These are phyloP conservation scores for Brachionus plicatilis DNA, from an alignment of 1,140 invertebrate species.

Conservation along the genomic window DNA sequence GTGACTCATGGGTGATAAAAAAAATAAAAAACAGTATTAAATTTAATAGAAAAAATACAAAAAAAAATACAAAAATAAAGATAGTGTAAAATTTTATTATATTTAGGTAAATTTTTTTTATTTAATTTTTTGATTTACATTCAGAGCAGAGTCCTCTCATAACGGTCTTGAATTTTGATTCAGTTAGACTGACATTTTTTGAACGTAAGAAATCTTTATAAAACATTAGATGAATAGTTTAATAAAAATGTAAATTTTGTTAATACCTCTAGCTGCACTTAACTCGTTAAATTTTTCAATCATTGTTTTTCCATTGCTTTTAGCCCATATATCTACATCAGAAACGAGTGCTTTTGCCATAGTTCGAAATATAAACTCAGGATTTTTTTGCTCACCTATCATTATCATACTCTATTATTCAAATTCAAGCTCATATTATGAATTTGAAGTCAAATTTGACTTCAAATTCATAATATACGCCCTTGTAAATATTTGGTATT, in stretches of 20 bases:
- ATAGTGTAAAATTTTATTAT: neutral
- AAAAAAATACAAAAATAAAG: neutral
- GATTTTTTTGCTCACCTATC: too few relatives aligned
- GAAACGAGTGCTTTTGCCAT: too few relatives aligned
- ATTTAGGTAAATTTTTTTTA: neutral
- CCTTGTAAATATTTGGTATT: too few relatives aligned
- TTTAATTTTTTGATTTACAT: neutral
- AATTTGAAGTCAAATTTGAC: too few relatives aligned
- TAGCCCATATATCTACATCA: too few relatives aligned
- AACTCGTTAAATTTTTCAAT: neutral
- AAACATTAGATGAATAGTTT: neutral
- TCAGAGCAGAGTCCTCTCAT: neutral
- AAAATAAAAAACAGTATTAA: neutral
- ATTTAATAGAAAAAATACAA: neutral
- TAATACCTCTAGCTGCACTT: neutral
- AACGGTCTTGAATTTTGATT: neutral
- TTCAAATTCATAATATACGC: too few relatives aligned
- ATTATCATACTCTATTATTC: too few relatives aligned
- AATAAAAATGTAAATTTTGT: neutral
- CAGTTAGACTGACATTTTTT: neutral
- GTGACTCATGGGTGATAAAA: neutral
- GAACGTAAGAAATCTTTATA: neutral
- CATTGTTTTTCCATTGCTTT: neutral
- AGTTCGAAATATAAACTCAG: too few relatives aligned
- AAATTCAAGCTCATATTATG: too few relatives aligned